A percentile compares a stretch with the other conserved stretches of the same genome.
phyloP scores from a whole-genome alignment of 2,113 vertebrate genomes.

The Thinocorus orbignyianus region DNA sequence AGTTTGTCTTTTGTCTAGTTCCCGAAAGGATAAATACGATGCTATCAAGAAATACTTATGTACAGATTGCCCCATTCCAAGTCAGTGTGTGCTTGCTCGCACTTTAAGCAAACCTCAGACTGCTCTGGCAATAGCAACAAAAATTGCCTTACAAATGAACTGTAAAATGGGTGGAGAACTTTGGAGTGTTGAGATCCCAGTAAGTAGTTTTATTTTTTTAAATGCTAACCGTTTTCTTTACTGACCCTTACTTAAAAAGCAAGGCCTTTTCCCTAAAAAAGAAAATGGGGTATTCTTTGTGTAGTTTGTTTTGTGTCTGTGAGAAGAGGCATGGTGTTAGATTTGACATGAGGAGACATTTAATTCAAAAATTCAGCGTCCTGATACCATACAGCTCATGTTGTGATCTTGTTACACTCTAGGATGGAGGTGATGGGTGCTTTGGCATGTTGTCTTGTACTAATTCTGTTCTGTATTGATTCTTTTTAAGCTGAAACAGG shows the following conservation, averaged over 20 bases:
- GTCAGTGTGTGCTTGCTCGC: conserved; percentile 89
- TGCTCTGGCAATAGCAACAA: conserved; percentile 87
- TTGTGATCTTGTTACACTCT: background rate
- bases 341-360: background rate
- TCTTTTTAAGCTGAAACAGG: conserved; percentile 83
- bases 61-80: conserved; percentile 90
- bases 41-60: conserved; percentile 93
- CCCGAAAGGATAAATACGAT: conserved; percentile 92
- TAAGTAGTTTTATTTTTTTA: conserved; percentile 52
- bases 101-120: conserved; percentile 85
- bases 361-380: background rate
- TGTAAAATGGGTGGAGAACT: conserved; percentile 98
- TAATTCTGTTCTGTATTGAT: background rate
- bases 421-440: background rate
- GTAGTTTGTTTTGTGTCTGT: background rate
- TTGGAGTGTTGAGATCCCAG: conserved; percentile 93
- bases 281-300: background rate
- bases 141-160: conserved; percentile 92
- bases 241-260: background rate
- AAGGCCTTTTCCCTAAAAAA: background rate
- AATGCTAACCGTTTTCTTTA: background rate
- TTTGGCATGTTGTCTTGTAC: background rate
- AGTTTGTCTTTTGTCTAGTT: conserved; percentile 86
- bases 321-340: background rate
- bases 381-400: background rate